These are phyloP conservation scores for Leptarthrus brevirostris DNA, from an alignment of 2,888 invertebrate species.

Conservation along the genomic window DNA sequence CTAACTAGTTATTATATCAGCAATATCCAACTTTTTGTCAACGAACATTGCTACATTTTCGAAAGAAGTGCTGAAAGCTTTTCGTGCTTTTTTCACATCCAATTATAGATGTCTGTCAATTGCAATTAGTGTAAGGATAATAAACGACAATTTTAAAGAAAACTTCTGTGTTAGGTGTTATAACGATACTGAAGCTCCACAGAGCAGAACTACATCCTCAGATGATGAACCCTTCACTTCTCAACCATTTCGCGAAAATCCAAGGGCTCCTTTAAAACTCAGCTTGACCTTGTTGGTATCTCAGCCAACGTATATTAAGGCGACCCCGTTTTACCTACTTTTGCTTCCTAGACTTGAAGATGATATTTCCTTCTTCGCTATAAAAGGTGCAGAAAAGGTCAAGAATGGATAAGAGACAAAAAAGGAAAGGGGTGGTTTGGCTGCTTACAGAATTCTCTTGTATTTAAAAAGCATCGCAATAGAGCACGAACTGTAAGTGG, in stretches of 20 bases:
- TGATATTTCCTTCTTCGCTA: conserved; percentile 11
- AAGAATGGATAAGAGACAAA: conserved; percentile 35
- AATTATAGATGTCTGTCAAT: conserved; percentile 33
- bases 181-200: not conserved
- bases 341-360: conserved; percentile 15
- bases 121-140: conserved; percentile 30
- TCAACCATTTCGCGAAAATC: not conserved
- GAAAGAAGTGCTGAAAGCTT: not conserved
- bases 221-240: not conserved
- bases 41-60: not conserved
- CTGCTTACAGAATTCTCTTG: conserved; percentile 4
- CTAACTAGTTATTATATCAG: not conserved
- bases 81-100: conserved; percentile 3
- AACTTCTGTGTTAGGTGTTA: conserved; percentile 6
- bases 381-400: conserved; percentile 28
- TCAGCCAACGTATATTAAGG: conserved; percentile 4
- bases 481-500: not conserved
- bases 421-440: conserved; percentile 6
- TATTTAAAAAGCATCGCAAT: not conserved
- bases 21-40: not conserved
- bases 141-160: conserved; percentile 31
- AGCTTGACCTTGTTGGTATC: conserved; percentile 22
- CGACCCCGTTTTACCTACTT: conserved; percentile 36
- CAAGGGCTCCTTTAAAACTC: not conserved
- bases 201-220: conserved; percentile 24